Conservation (phyloP, 1,140 invertebrate genomes). For the Zaprionus ornatus region DNA sequence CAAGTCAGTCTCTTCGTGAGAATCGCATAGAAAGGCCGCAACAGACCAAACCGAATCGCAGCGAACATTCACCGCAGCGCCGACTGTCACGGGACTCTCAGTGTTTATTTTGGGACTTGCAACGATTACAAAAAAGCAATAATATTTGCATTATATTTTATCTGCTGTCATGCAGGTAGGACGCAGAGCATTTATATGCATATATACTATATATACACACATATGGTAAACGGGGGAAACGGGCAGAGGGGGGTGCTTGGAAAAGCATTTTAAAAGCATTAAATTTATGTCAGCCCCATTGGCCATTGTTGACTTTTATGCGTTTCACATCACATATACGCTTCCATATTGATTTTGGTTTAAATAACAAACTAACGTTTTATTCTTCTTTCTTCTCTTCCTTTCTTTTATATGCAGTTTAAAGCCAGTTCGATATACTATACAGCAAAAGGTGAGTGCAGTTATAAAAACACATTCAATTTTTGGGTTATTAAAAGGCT, state of each 20-base stretch:
- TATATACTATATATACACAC: conserved; percentile 9
- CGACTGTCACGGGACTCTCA: conserved; percentile 21
- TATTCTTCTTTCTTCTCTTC: neutral
- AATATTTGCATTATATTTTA: conserved; percentile 63
- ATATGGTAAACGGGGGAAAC: neutral
- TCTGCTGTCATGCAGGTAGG: conserved; percentile 60
- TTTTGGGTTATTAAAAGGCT: conserved; percentile 55
- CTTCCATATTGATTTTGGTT: conserved; percentile 67
- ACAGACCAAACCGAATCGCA: neutral
- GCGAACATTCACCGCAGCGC: conserved; percentile 21
- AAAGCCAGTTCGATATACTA: conserved; percentile 31
- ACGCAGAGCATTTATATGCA: conserved; percentile 32
- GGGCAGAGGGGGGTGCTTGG: conserved; percentile 47
- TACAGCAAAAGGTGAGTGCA: too few species aligned
- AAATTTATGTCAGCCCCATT: conserved; percentile 59
- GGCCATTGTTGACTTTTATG: conserved; percentile 60
- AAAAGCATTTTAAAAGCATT: conserved; percentile 69
- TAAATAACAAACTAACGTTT: conserved; percentile 59
- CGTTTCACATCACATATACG: conserved; percentile 49
- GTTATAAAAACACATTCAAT: too few species aligned
- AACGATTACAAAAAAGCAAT: conserved; percentile 43
- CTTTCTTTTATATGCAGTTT: conserved; percentile 23
- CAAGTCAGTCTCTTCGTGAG: conserved; percentile 26
- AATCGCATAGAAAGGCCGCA: conserved; percentile 34
- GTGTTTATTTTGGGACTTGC: conserved; percentile 37